Evolutionary conservation across 2,888 invertebrate genomes (phyloP), one percentile per base, ranked within the genome.

Genomic region (Polia nebulosa): DNA sequence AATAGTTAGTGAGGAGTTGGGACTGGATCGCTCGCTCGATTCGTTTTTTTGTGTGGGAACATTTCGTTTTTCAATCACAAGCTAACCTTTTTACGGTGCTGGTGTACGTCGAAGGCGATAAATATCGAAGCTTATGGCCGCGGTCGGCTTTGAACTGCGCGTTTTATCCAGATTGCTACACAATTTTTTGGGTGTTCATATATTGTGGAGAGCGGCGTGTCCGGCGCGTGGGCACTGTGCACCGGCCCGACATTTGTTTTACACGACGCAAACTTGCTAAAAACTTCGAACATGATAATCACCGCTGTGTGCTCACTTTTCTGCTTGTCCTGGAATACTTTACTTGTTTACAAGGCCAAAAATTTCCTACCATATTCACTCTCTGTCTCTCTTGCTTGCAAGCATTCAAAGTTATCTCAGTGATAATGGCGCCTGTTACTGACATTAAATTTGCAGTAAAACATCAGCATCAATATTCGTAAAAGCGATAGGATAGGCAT

Each of bases 51-150:
- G 88, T 92, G 93, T 94, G 94, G 90, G 93, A 93, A 92, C 91
- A 86, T 89, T 90, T 88, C 88, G 90, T 93, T 93, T 92, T 93
- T 94, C 94, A 94, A 93, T 94, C 93, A 92, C 89, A 87, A 87
- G 88, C 82, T 87, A 88, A 91, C 88, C 91, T 91, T 93, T 93
- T 93, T 92, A 92, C 91, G 88, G 89, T 85, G 89, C 84, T 84
- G 85, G 89, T 88, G 89, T 86, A 88, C 87, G 87, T 83, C 86
- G 85, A 85, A 74, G 85, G 89, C 89, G 93, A 95, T 95, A 95
- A 95, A 95, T 92, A 93, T 91, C 86, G 90, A 82, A 94, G 88
- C 89, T 94, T 95, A 95, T 89, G 92, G 91, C 87, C 87, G 92
- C 95, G 95, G 95, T 73, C 86, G 82, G 89, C 94, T 94, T 94